phyloP scores from a whole-genome alignment of 2,888 invertebrate genomes.

The Coleophora flavipennella region DNA sequence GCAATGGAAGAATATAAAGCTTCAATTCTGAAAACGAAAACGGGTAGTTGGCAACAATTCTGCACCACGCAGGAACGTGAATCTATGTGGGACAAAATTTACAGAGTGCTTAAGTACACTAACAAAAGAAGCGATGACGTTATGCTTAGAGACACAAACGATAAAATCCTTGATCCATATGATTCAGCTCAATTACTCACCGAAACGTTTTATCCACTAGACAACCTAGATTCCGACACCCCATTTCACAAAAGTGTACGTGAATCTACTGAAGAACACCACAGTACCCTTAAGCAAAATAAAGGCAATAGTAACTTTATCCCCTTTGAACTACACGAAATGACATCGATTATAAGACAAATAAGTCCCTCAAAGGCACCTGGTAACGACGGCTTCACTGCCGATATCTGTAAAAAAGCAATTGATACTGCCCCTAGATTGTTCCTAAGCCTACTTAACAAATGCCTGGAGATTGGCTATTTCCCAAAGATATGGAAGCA shows the following conservation, averaged over 20 bases:
- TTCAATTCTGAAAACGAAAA: not conserved
- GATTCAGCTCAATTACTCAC: conserved; percentile 8
- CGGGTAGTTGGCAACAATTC: conserved; percentile 9
- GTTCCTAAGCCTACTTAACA: conserved; percentile 5
- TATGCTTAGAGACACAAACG: not conserved
- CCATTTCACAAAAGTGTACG: too few species aligned
- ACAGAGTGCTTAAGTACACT: conserved; percentile 5
- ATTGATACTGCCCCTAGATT: not conserved
- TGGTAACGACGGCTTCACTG: conserved; percentile 8
- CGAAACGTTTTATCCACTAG: conserved; percentile 9
- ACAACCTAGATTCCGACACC: conserved; percentile 2
- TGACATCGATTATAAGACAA: not conserved
- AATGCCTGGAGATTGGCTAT: conserved; percentile 5
- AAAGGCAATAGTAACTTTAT: too few species aligned
- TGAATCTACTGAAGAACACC: too few species aligned
- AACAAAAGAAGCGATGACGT: conserved; percentile 3
- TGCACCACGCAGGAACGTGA: conserved; percentile 7
- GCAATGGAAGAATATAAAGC: conserved; percentile 2
- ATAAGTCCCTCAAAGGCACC: conserved; percentile 12
- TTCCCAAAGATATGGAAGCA: conserved; percentile 12
- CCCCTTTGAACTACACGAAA: too few species aligned
- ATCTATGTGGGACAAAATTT: conserved; percentile 10
- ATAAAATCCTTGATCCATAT: not conserved
- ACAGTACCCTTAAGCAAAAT: too few species aligned
- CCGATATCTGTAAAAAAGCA: conserved; percentile 7